These are phyloP conservation scores for Elymnias hypermnestra DNA, from an alignment of 1,140 invertebrate genomes.

Conservation along the genomic window DNA sequence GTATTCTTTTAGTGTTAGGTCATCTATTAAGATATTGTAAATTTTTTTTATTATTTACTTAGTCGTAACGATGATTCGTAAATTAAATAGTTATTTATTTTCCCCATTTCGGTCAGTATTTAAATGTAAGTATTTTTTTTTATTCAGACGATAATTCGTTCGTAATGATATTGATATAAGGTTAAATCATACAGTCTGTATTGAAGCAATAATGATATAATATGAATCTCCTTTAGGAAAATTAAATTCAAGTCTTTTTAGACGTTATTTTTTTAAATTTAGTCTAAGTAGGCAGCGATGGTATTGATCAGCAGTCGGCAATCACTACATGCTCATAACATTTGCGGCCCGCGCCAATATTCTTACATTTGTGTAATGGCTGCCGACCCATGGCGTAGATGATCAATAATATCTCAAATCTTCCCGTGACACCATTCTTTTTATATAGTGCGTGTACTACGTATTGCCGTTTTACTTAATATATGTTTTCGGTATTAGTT, in stretches of 20 bases:
- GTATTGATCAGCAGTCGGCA: too few relatives aligned
- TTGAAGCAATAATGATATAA: constrained; percentile 52
- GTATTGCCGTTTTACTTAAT: constrained; percentile 22
- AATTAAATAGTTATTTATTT: constrained; percentile 68
- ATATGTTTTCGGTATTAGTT: constrained; percentile 28
- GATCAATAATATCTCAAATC: constrained; percentile 26
- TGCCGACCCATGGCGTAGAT: too few relatives aligned
- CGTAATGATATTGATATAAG: constrained; percentile 13
- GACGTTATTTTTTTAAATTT: constrained; percentile 11
- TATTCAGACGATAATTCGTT: constrained; percentile 47
- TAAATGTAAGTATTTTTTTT: constrained; percentile 68
- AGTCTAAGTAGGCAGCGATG: too few relatives aligned
- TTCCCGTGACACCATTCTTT: constrained; percentile 10
- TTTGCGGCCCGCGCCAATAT: too few relatives aligned
- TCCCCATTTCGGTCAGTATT: constrained; percentile 75
- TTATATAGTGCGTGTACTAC: too few relatives aligned
- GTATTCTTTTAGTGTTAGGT: constrained; percentile 67
- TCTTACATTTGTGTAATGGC: too few relatives aligned
- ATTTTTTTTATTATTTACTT: constrained; percentile 58
- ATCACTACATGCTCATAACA: too few relatives aligned
- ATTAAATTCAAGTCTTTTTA: constrained; percentile 9
- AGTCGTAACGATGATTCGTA: constrained; percentile 42
- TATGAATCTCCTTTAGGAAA: constrained; percentile 28
- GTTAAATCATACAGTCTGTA: constrained; percentile 31
- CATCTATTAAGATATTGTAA: constrained; percentile 64